phyloP scores from a whole-genome alignment of 2,797 vertebrate genomes.

The Falco columbarius region DNA sequence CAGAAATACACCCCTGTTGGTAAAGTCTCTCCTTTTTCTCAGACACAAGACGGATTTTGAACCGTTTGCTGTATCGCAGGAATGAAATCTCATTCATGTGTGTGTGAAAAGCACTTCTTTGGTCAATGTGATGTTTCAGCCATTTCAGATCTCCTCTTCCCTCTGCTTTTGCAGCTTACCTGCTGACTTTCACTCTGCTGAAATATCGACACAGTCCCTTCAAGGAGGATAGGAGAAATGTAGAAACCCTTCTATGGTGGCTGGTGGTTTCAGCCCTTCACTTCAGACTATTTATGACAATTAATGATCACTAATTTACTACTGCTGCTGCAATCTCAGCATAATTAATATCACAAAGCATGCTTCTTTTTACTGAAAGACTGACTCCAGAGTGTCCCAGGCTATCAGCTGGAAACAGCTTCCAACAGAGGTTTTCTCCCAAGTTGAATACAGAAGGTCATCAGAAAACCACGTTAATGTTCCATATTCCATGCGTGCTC shows the following conservation, averaged over 20 bases:
- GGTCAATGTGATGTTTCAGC: not conserved
- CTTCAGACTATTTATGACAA: not conserved
- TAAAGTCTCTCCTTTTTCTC: not conserved
- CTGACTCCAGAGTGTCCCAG: not conserved
- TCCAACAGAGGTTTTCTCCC: not conserved
- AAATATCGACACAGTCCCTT: not conserved
- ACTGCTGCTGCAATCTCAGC: not conserved
- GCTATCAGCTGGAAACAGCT: not conserved
- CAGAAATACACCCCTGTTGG: not conserved
- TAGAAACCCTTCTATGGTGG: not conserved
- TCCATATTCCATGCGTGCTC: not conserved
- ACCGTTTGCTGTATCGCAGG: not conserved
- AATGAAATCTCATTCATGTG: not conserved
- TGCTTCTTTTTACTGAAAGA: not conserved
- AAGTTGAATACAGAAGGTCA: not conserved
- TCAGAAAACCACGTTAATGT: not conserved
- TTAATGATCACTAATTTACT: not conserved
- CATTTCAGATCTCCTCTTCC: not conserved
- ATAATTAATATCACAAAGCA: not conserved
- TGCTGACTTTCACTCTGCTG: not conserved
- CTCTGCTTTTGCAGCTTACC: not conserved
- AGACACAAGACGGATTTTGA: not conserved
- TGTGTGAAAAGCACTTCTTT: not conserved
- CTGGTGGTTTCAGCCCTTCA: not conserved
- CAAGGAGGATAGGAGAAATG: not conserved